These are phyloP conservation scores for Eurois occulta DNA, from an alignment of 2,888 invertebrate genomes.

Conservation along the genomic window DNA sequence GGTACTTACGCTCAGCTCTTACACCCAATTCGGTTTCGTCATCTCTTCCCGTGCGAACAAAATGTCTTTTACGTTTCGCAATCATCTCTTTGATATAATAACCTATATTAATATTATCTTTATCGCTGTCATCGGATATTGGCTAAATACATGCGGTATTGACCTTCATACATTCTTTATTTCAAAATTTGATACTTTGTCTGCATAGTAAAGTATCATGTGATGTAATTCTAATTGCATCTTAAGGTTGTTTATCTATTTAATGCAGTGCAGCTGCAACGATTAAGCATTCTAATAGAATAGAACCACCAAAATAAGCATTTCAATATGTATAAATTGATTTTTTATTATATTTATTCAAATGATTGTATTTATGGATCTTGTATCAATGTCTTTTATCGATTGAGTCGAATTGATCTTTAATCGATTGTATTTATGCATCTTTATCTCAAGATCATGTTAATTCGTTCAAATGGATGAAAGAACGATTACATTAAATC, in stretches of 20 bases:
- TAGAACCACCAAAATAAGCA: neutral
- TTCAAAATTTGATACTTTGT: conserved; percentile 70
- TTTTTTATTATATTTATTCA: neutral
- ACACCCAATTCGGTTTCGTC: conserved; percentile 77
- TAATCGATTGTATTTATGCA: too few relatives aligned
- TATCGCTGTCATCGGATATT: conserved; percentile 71
- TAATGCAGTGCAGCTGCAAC: conserved; percentile 20
- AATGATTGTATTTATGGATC: neutral
- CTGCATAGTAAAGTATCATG: conserved; percentile 61
- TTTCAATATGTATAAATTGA: neutral
- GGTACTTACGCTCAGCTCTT: conserved; percentile 65
- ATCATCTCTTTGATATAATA: conserved; percentile 66
- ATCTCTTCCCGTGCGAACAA: conserved; percentile 78
- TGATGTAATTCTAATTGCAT: conserved; percentile 66
- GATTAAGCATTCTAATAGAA: neutral
- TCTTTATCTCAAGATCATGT: neutral
- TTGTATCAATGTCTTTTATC: too few relatives aligned
- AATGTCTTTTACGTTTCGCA: conserved; percentile 73
- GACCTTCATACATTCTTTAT: conserved; percentile 75
- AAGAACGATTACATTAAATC: neutral
- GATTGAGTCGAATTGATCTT: too few relatives aligned
- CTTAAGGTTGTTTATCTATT: conserved; percentile 59
- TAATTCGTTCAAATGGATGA: neutral
- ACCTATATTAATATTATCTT: conserved; percentile 56
- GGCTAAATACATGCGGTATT: conserved; percentile 68